Conservation (phyloP, 2,113 vertebrate genomes). For the Sapayoa aenigma region DNA sequence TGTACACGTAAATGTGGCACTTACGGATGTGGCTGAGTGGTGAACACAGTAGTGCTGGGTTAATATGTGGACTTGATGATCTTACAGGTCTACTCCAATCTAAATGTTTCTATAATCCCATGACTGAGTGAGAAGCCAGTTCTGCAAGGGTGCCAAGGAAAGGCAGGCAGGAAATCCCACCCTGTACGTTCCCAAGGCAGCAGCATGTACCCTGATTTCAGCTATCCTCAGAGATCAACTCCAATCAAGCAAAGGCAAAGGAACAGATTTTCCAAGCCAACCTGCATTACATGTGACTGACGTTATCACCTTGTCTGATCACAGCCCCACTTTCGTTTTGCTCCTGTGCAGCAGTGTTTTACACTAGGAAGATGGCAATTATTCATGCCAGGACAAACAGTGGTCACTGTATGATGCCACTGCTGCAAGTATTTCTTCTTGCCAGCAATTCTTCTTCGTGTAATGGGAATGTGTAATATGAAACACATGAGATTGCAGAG, state of each 20-base stretch:
- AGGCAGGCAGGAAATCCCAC: background rate
- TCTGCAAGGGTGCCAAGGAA: rapidly evolving
- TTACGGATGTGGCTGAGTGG: background rate
- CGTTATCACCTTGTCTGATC: background rate
- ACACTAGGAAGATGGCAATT: background rate
- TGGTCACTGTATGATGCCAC: background rate
- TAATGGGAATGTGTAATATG: background rate
- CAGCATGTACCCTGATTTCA: rapidly evolving
- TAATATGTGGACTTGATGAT: background rate
- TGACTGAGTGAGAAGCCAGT: background rate
- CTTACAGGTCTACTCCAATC: background rate
- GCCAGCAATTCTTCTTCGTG: background rate
- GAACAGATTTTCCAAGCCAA: background rate
- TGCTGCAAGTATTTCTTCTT: background rate
- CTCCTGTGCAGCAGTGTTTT: background rate
- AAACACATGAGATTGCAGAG: background rate
- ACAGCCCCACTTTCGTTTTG: background rate
- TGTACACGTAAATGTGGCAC: background rate
- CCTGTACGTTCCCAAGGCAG: background rate
- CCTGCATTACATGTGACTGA: rapidly evolving
- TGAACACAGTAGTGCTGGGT: background rate
- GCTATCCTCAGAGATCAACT: background rate
- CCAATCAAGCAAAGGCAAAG: background rate
- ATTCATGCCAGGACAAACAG: background rate
- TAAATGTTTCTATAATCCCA: background rate